Evolutionary conservation across 2,113 vertebrate genomes (phyloP).

Genomic region (Serilophus lunatus): DNA sequence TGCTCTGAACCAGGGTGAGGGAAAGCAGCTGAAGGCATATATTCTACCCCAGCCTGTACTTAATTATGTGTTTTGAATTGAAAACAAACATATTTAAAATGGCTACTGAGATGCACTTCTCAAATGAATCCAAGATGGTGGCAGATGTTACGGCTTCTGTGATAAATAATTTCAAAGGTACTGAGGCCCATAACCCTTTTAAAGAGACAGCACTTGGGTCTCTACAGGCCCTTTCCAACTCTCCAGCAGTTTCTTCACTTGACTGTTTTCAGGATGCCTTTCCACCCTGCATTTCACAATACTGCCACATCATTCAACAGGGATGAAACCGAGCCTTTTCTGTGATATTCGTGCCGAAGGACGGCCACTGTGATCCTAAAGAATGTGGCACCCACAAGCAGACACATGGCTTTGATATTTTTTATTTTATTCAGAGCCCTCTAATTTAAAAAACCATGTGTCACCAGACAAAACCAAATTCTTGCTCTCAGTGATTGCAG

Average conservation of each 20-base stretch:
- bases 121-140: constrained; percentile 52
- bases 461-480: not conserved
- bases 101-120: constrained; percentile 51
- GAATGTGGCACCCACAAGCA: constrained; percentile 66
- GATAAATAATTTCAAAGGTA: constrained; percentile 16
- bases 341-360: constrained; percentile 59
- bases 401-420: constrained; percentile 68
- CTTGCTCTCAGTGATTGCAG: not conserved
- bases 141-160: not conserved
- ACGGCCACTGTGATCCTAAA: constrained; percentile 43
- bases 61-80: constrained; percentile 66
- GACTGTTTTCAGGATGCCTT: not conserved
- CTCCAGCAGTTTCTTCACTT: not conserved
- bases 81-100: constrained; percentile 64
- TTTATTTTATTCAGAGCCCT: constrained; percentile 54
- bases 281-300: constrained; percentile 17
- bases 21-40: constrained; percentile 57
- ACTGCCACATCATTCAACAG: constrained; percentile 42
- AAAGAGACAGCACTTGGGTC: constrained; percentile 11
- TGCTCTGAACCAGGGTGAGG: not conserved
- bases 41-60: constrained; percentile 41
- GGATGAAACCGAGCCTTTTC: constrained; percentile 11
- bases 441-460: constrained; percentile 50
- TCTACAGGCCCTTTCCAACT: not conserved
- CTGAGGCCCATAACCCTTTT: not conserved